Evolutionary conservation across 2,113 vertebrate genomes (phyloP), one percentile per base, ranked within the genome.

Genomic region (Aspiorhynchus laticeps): DNA sequence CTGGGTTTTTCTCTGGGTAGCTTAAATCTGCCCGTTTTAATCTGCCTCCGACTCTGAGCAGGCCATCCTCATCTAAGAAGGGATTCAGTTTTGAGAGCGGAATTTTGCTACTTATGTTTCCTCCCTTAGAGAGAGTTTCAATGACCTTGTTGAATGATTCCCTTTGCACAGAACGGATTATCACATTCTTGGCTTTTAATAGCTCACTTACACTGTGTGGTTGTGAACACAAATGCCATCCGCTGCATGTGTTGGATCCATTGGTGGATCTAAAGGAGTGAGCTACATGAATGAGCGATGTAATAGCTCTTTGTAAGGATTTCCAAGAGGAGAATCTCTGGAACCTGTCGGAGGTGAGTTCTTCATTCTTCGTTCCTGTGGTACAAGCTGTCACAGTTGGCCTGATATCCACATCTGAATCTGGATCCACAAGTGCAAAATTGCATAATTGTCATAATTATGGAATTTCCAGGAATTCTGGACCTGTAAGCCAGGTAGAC

Each of bases 401-500:
- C 69, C 69, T 73, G 69, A 73, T 73, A 11, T 73, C 69, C 10
- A 8, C 1, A 73, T 41, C 36, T 73, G 69, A 24, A 19, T 73
- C 69, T 73, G 69, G 33, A 19, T 73, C 8, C 21, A 73, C 19
- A 73, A 61, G 56, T 2, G 2, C 56, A n/a, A 61, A 61, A 9
- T 59, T 59, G 21, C 3, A n/a, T n/a, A n/a, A n/a, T 21, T 61
- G 21, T 71, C 67, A 71, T 36, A 36, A 69, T n/a, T n/a, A n/a
- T n/a, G n/a, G n/a, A n/a, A n/a, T n/a, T n/a, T n/a, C n/a, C n/a
- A 87, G 36, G 79, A 87, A 82, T 24, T 63, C 48, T 7, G 75
- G 82, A 71, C 87, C 87, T 7, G 82, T 53, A 21, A 84, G 31
- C 75, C 86, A 79, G 14, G 46, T 84, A 9, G 81, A 84, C 2